phyloP scores from a whole-genome alignment of 2,888 invertebrate species.

The Patella caerulea region DNA sequence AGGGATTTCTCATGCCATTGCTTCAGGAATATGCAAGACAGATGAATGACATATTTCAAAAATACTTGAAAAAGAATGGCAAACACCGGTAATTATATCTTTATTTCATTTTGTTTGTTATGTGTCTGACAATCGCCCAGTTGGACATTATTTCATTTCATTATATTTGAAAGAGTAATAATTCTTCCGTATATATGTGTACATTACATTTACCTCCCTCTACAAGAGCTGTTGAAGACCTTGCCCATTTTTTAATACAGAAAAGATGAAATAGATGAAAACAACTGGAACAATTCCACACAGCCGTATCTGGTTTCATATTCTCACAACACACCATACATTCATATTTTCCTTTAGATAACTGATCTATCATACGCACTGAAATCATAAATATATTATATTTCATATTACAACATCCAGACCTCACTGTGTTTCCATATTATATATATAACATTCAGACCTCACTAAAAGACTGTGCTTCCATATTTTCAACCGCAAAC shows the following conservation, averaged over 20 bases:
- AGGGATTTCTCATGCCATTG: no score
- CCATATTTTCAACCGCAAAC: no score
- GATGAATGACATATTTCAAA: no score
- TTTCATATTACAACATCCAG: neutral
- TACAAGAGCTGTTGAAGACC: slow-evolving; percentile 56
- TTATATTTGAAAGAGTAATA: neutral
- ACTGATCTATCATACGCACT: slow-evolving; percentile 81
- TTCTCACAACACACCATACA: slow-evolving; percentile 95
- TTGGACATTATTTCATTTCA: neutral
- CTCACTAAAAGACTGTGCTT: no score
- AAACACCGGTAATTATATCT: no score
- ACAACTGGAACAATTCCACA: slow-evolving; percentile 94
- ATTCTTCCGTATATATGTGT: neutral
- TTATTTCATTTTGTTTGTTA: no score
- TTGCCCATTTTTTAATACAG: slow-evolving; percentile 93
- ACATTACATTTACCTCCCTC: slow-evolving; percentile 36
- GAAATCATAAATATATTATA: slow-evolving; percentile 18
- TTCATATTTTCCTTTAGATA: slow-evolving; percentile 86
- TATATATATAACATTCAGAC: no score
- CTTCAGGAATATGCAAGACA: no score
- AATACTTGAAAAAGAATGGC: no score
- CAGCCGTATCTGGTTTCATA: slow-evolving; percentile 83
- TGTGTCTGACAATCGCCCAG: no score
- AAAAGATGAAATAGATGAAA: slow-evolving; percentile 92
- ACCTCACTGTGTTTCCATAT: neutral